Percentiles rank a stretch among this genome's conserved stretches.
Conservation (phyloP, 2,113 vertebrate genomes). For the Gallinago media region DNA sequence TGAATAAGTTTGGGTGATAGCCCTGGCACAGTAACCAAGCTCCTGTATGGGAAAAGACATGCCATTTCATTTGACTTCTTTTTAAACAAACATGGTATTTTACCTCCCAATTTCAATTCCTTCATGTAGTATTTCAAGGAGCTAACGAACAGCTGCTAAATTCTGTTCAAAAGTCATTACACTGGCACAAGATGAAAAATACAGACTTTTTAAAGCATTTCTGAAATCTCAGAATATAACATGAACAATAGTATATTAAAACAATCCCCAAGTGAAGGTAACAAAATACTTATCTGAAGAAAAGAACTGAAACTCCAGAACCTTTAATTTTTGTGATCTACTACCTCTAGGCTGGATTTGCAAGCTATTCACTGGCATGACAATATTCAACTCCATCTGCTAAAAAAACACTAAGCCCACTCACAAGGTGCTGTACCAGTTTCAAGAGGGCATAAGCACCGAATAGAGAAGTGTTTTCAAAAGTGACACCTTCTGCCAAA, state of each 20-base stretch:
- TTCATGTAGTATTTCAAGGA: background rate
- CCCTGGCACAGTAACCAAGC: background rate
- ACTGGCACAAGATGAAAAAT: background rate
- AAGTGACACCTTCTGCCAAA: background rate
- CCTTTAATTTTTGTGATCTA: background rate
- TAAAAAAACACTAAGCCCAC: conserved; percentile 12
- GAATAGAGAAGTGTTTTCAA: conserved; percentile 5
- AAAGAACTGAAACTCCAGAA: background rate
- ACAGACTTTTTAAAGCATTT: background rate
- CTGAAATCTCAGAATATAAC: background rate
- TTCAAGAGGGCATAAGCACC: conserved; percentile 18
- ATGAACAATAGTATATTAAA: background rate
- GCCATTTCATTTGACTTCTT: background rate
- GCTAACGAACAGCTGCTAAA: background rate
- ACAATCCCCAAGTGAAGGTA: background rate
- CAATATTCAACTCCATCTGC: conserved; percentile 21
- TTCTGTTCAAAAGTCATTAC: background rate
- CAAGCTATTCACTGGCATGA: background rate
- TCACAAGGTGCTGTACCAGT: conserved; percentile 6
- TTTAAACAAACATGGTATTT: background rate
- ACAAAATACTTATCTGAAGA: background rate
- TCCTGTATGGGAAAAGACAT: background rate
- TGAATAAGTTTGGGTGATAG: background rate
- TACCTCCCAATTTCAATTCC: background rate
- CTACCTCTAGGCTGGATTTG: background rate